A percentile compares a stretch with the other conserved stretches of the same genome.
Conservation (phyloP, 2,797 vertebrate species). For the Tokudaia tokunoshimensis region DNA sequence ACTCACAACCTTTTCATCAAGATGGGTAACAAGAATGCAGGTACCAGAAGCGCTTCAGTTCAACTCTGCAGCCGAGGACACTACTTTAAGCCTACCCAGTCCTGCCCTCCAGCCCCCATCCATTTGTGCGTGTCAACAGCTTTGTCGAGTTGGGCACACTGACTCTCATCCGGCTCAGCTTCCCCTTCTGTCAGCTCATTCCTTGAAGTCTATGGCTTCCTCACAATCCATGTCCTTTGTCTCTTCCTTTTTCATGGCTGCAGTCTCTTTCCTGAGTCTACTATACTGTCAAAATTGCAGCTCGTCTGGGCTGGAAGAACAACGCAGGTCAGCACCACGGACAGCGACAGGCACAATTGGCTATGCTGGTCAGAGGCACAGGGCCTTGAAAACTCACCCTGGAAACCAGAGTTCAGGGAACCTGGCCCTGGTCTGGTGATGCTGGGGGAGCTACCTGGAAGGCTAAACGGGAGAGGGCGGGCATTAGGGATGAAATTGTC, state of each 20-base stretch:
- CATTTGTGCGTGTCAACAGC: background rate
- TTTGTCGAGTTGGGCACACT: background rate
- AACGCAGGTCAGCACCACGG: conserved; percentile 66
- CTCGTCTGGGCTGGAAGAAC: background rate
- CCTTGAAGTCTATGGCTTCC: background rate
- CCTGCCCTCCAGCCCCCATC: background rate
- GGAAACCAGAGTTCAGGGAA: background rate
- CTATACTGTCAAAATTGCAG: background rate
- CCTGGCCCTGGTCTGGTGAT: background rate
- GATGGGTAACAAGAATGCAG: conserved; percentile 29
- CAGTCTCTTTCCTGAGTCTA: background rate
- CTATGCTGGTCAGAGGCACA: background rate
- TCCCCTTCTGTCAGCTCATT: background rate
- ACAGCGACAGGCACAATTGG: background rate
- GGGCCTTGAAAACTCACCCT: background rate
- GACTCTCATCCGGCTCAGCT: background rate
- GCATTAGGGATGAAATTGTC: background rate
- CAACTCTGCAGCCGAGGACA: background rate
- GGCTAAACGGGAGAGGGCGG: background rate
- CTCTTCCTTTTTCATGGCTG: background rate
- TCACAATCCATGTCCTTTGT: background rate
- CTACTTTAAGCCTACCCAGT: background rate
- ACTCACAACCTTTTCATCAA: conserved; percentile 62
- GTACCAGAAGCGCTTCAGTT: background rate
- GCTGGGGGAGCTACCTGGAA: background rate